Evolutionary conservation across 30 jellyfish, hydroid and myxozoan genomes (phyloP), one percentile per base, ranked within the genome.

Genomic region (Turritopsis rubra): DNA sequence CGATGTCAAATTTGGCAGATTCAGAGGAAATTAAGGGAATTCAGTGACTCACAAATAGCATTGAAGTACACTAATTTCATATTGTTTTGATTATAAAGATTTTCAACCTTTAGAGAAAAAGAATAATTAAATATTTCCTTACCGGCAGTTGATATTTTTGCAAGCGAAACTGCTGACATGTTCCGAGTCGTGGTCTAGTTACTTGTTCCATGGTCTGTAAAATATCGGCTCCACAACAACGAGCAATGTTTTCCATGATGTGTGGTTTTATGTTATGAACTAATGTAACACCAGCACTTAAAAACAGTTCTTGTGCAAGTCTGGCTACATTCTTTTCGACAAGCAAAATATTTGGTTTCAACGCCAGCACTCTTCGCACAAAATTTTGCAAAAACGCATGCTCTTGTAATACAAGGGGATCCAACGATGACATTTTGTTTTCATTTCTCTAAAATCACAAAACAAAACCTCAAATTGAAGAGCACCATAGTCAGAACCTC

Each of bases 251-350:
- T 71, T 91, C 97, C 97, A 91, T 91, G 27, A 83, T 89, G 52
- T 80, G 83, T 88, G 95, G 89, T 87, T 92, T 92, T 71, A 92
- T 85, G 80, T 92, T 92, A 70, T 92, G 96, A 26, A 92, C 95
- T 22, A 92, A 89, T 18, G 96, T 92, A 9, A 92, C 83, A 7
- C 96, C 96, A 27, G 91, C 95, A 31, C 75, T 89, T 80, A 86
- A 81, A 19, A 92, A 82, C 98, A 92, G 88, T 21, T 87, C 96
- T 84, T 92, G 98, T 1, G 98, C 98, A 74, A 86, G 90, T 65
- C 98, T 78, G 68, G 98, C 98, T 0, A 92, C 98, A 23, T 87
- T 88, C 71, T 86, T 88, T 73, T 92, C 98, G 1, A 92, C 98
- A 18, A 92, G 89, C 8, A 92, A 87, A n/a, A 92, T 81, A 75